Percentiles rank a stretch among this genome's conserved stretches.
Conservation (phyloP, 2,888 invertebrate species). For the Pammene aurita region DNA sequence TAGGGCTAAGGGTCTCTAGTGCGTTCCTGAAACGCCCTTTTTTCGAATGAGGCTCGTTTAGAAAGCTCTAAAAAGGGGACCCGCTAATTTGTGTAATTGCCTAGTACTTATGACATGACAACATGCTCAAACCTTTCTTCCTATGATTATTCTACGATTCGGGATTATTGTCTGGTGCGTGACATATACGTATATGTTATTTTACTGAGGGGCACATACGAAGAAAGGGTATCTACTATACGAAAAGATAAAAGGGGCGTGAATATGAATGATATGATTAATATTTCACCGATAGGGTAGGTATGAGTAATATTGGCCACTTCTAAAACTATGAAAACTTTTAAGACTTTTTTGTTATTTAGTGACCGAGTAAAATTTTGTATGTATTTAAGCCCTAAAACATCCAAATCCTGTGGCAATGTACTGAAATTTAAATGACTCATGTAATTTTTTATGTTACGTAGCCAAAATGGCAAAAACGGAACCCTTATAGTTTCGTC, state of each 20-base stretch:
- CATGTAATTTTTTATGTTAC: no score
- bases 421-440: no score
- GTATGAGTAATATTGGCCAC: no score
- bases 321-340: no score
- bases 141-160: slow-evolving; percentile 18
- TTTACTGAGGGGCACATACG: not conserved
- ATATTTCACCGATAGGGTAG: no score
- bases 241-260: not conserved
- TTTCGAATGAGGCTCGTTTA: slow-evolving; percentile 10
- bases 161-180: not conserved
- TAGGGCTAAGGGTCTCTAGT: slow-evolving; percentile 3
- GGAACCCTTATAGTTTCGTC: no score
- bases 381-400: no score
- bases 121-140: slow-evolving; percentile 12
- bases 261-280: no score
- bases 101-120: slow-evolving; percentile 15
- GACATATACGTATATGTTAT: not conserved
- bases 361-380: no score
- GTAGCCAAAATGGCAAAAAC: no score
- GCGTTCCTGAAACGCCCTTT: slow-evolving; percentile 1
- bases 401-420: no score
- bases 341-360: no score
- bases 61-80: slow-evolving; percentile 22
- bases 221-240: not conserved
- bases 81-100: slow-evolving; percentile 30